Percentiles rank a stretch among this genome's conserved stretches.
These are phyloP conservation scores for Channa maculata DNA, from an alignment of 2,113 vertebrate species.

Conservation along the genomic window DNA sequence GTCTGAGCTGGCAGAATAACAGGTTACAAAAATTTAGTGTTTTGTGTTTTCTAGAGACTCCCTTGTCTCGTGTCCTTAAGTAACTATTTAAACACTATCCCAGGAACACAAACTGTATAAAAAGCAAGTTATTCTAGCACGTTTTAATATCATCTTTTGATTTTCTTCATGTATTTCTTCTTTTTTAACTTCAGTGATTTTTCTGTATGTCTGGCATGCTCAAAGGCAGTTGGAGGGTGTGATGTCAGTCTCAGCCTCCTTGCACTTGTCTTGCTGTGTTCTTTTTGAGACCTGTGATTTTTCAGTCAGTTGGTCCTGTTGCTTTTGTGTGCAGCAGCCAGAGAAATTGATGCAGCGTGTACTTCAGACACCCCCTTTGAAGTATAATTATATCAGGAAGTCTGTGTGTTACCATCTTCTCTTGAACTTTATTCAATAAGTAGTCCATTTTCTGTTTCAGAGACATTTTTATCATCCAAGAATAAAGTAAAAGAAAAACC, in stretches of 20 bases:
- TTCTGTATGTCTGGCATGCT: background rate
- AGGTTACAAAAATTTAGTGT: background rate
- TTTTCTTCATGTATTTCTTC: background rate
- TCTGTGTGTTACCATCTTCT: background rate
- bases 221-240: conserved; percentile 18
- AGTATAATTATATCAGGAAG: conserved; percentile 10
- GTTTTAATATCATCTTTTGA: no score
- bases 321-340: conserved; percentile 52
- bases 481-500: no score
- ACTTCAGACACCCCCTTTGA: conserved; percentile 17
- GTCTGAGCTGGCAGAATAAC: background rate
- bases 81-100: no score
- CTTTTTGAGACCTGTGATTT: conserved; percentile 38
- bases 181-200: background rate
- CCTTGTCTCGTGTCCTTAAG: no score
- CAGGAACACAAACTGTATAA: no score
- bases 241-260: background rate
- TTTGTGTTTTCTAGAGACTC: background rate
- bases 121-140: background rate
- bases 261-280: conserved; percentile 8
- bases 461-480: no score
- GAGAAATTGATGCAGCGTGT: conserved; percentile 29
- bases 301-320: conserved; percentile 30
- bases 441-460: no score
- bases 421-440: no score